Percentiles rank a stretch among this genome's conserved stretches.
These are phyloP conservation scores for Meteorus colon DNA, from an alignment of 2,888 invertebrate genomes.

Conservation along the genomic window DNA sequence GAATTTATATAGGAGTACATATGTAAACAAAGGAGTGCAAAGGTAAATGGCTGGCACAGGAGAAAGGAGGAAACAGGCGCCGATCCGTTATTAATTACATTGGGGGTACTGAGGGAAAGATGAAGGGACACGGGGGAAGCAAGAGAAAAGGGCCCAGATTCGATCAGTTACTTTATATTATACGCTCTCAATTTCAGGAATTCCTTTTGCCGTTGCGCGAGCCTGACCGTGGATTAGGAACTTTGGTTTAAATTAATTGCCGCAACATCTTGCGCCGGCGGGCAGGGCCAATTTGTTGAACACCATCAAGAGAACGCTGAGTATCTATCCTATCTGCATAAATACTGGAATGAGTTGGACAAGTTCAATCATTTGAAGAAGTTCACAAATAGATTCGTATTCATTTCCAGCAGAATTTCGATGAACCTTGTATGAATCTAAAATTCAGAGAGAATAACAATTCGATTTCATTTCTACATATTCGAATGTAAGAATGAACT, in stretches of 20 bases:
- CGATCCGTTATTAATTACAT: conserved; percentile 72
- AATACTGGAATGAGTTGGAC: too few relatives aligned
- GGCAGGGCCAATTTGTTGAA: conserved; percentile 52
- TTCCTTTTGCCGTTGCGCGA: conserved; percentile 39
- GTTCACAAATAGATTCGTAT: too few relatives aligned
- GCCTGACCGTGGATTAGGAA: conserved; percentile 51
- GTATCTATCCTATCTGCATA: neutral
- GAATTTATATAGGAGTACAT: conserved; percentile 26
- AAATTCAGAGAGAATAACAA: too few relatives aligned
- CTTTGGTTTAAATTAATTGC: conserved; percentile 65
- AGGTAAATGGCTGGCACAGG: conserved; percentile 39
- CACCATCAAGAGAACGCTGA: conserved; percentile 39
- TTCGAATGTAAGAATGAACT: too few relatives aligned
- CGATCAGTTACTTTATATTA: conserved; percentile 27
- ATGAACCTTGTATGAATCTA: too few relatives aligned
- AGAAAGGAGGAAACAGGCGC: conserved; percentile 61
- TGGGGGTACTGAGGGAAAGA: conserved; percentile 58
- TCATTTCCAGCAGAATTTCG: too few relatives aligned
- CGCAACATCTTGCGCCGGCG: conserved; percentile 53
- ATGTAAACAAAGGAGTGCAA: conserved; percentile 39
- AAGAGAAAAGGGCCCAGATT: conserved; percentile 58
- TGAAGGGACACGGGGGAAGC: neutral
- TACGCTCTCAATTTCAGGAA: conserved; percentile 42
- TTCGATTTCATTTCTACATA: too few relatives aligned
- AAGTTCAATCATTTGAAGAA: too few relatives aligned